Conservation (phyloP, 2,797 vertebrate genomes). For the Muscicapa striata region DNA sequence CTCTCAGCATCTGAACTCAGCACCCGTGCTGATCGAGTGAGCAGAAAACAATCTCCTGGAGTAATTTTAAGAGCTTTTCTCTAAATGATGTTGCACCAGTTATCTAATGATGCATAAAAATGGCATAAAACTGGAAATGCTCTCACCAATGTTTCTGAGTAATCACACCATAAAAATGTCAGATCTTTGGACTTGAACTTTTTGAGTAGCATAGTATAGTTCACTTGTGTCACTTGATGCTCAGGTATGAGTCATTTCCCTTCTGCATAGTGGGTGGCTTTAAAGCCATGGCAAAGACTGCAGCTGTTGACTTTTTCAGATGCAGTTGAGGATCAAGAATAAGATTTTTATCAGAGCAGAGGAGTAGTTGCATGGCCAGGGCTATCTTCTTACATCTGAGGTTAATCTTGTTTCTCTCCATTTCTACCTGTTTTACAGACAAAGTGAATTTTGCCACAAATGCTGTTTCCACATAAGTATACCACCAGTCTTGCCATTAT, state of each 20-base stretch:
- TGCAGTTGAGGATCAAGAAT: not conserved
- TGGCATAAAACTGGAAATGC: not conserved
- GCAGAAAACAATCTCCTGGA: conserved; percentile 17
- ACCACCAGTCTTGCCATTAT: not conserved
- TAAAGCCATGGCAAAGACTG: not conserved
- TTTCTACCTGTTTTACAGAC: not conserved
- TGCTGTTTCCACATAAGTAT: not conserved
- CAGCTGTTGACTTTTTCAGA: not conserved
- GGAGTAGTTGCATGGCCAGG: not conserved
- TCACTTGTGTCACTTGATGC: not conserved
- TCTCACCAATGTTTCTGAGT: not conserved
- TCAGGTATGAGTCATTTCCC: not conserved
- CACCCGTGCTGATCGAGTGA: not conserved
- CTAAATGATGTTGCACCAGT: conserved; percentile 17
- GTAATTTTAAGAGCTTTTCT: conserved; percentile 27
- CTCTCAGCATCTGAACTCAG: not conserved
- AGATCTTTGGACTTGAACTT: conserved; percentile 8
- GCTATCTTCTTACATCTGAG: not conserved
- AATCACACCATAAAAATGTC: not conserved
- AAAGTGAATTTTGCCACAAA: not conserved
- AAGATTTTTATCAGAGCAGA: not conserved
- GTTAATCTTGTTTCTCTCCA: not conserved
- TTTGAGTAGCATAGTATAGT: not conserved
- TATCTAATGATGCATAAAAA: conserved; percentile 30
- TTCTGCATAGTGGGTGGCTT: not conserved